Evolutionary conservation across 2,113 vertebrate species (phyloP), one percentile per base, ranked within the genome.

Genomic region (Thunnus thynnus): DNA sequence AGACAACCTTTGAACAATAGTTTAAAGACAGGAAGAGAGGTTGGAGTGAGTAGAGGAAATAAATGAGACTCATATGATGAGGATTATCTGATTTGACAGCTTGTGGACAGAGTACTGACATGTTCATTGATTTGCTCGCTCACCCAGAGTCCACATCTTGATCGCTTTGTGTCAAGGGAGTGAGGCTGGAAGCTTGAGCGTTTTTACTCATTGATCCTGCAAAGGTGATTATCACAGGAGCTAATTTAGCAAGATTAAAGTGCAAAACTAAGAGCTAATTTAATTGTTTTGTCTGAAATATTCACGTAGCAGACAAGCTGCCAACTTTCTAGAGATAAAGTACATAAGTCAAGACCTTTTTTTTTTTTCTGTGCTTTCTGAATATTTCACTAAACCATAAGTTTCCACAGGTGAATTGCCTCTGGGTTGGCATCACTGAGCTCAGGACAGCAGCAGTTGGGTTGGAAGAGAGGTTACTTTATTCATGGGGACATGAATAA

Each of bases 401-500:
- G 30, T 46, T 63, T 64, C 18, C 55, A 50, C 62, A 62, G 73
- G 63, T 71, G 76, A 71, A 14, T 22, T 9, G 6, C 32, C 16
- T 62, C 17, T 66, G 67, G 58, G 32, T 78, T 75, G 56, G 64
- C 54, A 58, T 72, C 47, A 7, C 3, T 83, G 57, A 78, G 54
- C 58, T 75, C 25, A 74, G 76, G 75, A 74, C 66, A 77, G 69
- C 83, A 64, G 36, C 27, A 67, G 69, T 18, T 30, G 10, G 17
- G 13, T 32, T 70, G 41, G 58, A 77, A 41, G 65, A 80, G 50
- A 17, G 57, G 36, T 76, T 79, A 46, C 55, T 71, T 87, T 69
- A 80, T 84, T 90, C 72, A 76, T 25, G 46, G 17, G 56, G 32
- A 51, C 32, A 55, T 78, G 69, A 84, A 90, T 84, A 72, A 85